phyloP scores from a whole-genome alignment of 2,113 vertebrate genomes.

The Diadophis punctatus region DNA sequence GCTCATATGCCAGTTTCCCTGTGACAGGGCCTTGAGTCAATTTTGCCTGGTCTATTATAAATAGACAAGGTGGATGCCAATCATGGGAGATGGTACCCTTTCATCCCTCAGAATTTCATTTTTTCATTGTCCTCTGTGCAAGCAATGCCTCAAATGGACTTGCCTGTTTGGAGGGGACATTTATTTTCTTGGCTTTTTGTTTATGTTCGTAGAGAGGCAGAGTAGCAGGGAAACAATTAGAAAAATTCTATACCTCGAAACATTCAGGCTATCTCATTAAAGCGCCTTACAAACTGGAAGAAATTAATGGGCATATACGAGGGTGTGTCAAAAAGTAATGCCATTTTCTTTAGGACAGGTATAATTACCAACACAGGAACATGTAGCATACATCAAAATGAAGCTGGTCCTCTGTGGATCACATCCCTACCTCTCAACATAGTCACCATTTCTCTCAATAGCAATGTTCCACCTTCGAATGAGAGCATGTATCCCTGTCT shows the following conservation, averaged over 20 bases:
- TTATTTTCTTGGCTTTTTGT: neutral
- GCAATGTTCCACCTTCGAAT: too few relatives aligned
- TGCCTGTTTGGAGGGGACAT: neutral
- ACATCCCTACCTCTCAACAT: too few relatives aligned
- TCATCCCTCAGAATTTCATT: neutral
- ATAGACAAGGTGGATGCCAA: neutral
- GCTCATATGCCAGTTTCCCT: neutral
- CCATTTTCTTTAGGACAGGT: too few relatives aligned
- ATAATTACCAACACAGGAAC: too few relatives aligned
- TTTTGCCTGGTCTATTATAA: neutral
- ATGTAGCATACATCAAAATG: too few relatives aligned
- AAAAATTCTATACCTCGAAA: neutral
- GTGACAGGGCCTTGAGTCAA: neutral
- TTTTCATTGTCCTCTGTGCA: neutral
- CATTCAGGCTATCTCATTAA: neutral
- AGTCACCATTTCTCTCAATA: too few relatives aligned
- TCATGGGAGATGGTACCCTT: neutral
- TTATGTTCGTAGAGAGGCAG: neutral
- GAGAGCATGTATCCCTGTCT: too few relatives aligned
- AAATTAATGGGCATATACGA: fast-evolving
- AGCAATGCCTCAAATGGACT: neutral
- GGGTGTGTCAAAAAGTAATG: too few relatives aligned
- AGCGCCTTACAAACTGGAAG: neutral
- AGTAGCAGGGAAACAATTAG: neutral
- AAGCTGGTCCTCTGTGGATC: too few relatives aligned